A percentile compares a stretch with the other conserved stretches of the same genome.
Conservation (phyloP, 2,113 vertebrate species). For the Oncorhynchus kisutch region DNA sequence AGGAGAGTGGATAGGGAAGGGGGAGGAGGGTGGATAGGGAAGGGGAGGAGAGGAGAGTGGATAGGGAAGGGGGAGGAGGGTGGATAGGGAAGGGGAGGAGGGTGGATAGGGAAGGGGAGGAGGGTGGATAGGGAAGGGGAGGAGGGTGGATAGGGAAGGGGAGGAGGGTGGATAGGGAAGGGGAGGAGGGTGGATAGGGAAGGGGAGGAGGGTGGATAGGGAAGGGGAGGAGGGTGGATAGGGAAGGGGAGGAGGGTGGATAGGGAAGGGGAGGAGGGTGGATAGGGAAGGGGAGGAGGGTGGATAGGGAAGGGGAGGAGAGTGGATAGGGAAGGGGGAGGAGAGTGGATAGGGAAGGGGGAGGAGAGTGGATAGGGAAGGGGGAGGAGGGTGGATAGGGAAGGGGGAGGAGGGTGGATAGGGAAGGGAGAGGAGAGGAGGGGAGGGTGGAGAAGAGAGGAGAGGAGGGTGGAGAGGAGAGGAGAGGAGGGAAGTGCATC, state of each 20-base stretch:
- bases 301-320: neutral
- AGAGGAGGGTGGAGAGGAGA: no score
- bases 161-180: neutral
- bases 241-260: no score
- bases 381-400: neutral
- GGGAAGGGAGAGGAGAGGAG: neutral
- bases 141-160: neutral
- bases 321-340: neutral
- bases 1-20: neutral
- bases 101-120: rapidly evolving
- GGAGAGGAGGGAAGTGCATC: neutral
- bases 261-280: no score
- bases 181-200: neutral
- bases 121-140: rapidly evolving
- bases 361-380: no score
- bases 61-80: no score
- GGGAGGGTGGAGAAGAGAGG: no score
- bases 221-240: neutral
- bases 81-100: no score
- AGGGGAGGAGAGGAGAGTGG: no score
- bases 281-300: neutral
- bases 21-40: no score
- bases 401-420: neutral
- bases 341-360: no score
- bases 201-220: neutral